Evolutionary conservation across 2,888 invertebrate species (phyloP).

Genomic region (Drosophila meridiana): DNA sequence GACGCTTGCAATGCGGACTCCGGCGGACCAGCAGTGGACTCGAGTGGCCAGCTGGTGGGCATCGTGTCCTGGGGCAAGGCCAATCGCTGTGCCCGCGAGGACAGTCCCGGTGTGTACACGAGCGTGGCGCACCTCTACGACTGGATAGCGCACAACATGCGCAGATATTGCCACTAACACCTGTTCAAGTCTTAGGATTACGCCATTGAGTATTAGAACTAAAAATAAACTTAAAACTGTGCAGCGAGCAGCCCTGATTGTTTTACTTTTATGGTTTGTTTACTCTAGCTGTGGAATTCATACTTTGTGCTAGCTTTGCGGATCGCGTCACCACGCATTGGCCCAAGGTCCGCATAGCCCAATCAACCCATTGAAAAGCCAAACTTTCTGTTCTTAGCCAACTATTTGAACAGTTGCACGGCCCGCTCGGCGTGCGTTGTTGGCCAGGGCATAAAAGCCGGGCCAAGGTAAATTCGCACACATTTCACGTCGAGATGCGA

Average conservation of each 20-base stretch:
- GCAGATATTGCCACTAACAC: constrained; percentile 58
- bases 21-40: constrained; percentile 81
- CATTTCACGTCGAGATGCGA: constrained; percentile 55
- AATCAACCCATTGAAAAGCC: constrained; percentile 20
- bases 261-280: background rate
- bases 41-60: constrained; percentile 86
- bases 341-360: constrained; percentile 36
- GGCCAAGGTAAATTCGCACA: constrained; percentile 21
- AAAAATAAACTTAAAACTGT: constrained; percentile 3
- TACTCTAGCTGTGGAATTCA: background rate
- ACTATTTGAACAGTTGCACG: constrained; percentile 65
- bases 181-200: background rate
- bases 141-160: constrained; percentile 67
- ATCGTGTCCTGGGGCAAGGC: constrained; percentile 87
- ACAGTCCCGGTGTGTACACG: constrained; percentile 91
- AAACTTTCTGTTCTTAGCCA: constrained; percentile 24
- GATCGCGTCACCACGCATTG: constrained; percentile 32
- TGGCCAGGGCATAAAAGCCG: constrained; percentile 48
- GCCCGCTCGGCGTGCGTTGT: constrained; percentile 1
- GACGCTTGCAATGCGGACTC: constrained; percentile 83
- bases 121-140: constrained; percentile 60
- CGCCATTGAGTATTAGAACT: constrained; percentile 43
- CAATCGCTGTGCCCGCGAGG: constrained; percentile 84
- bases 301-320: constrained; percentile 1
- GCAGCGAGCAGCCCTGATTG: constrained; percentile 1